A percentile compares a stretch with the other conserved stretches of the same genome.
These are phyloP conservation scores for Chaunax sp. DNA, from an alignment of 2,797 vertebrate genomes.

Conservation along the genomic window DNA sequence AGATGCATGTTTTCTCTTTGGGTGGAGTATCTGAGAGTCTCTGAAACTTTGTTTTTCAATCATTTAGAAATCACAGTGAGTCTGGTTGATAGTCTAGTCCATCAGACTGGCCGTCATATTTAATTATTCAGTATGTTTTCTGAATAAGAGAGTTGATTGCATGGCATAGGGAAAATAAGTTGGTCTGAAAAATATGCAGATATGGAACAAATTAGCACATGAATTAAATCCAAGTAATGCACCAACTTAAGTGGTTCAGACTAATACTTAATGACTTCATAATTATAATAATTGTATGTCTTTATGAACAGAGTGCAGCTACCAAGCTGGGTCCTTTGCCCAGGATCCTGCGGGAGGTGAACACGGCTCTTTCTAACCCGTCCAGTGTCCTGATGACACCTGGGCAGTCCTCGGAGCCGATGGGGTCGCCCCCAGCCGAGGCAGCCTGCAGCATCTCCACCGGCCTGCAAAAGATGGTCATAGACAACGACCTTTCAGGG, in stretches of 20 bases:
- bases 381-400: constrained; percentile 83
- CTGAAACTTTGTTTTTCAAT: constrained; percentile 57
- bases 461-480: constrained; percentile 97
- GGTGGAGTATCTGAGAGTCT: constrained; percentile 24
- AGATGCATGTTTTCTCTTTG: neutral
- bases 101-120: constrained; percentile 40
- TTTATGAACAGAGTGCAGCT: constrained; percentile 82
- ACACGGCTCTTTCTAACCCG: constrained; percentile 90
- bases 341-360: constrained; percentile 95
- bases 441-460: constrained; percentile 91
- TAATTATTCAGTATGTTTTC: constrained; percentile 64
- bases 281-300: neutral
- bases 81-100: constrained; percentile 46
- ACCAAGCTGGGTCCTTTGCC: constrained; percentile 95
- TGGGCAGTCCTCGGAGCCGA: constrained; percentile 79
- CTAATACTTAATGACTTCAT: constrained; percentile 23
- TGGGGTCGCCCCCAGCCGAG: constrained; percentile 85
- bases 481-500: constrained; percentile 96
- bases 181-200: constrained; percentile 41
- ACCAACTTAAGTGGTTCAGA: constrained; percentile 4
- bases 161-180: constrained; percentile 18
- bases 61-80: constrained; percentile 61
- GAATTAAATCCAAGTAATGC: constrained; percentile 33
- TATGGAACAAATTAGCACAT: constrained; percentile 17
- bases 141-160: constrained; percentile 48